Percentiles rank a stretch among this genome's conserved stretches.
phyloP scores from a whole-genome alignment of 2,888 invertebrate genomes.

The Diarsia rubi region DNA sequence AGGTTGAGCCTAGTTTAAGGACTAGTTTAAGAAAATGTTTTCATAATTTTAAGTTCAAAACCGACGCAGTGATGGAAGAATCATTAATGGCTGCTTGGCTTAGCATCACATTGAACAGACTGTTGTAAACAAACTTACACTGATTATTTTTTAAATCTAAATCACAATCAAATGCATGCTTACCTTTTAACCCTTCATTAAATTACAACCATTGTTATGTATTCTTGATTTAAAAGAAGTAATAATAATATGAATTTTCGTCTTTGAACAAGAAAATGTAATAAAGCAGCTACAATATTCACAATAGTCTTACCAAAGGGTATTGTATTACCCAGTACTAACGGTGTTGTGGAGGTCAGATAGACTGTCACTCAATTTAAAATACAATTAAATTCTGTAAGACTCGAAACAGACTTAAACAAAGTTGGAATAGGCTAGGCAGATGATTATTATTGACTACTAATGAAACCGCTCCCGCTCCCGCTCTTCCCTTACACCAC shows the following conservation, averaged over 20 bases:
- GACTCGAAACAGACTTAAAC: no score
- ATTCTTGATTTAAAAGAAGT: neutral
- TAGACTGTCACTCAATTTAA: no score
- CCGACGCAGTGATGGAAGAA: neutral
- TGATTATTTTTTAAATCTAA: neutral
- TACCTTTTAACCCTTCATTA: neutral
- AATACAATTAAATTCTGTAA: no score
- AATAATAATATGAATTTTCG: neutral
- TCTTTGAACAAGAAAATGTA: neutral
- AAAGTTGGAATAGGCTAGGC: no score
- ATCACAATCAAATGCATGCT: neutral
- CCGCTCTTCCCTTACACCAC: slow-evolving; percentile 51
- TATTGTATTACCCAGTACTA: no score
- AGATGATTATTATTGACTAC: no score
- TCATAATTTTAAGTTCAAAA: neutral
- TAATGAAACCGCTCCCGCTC: slow-evolving; percentile 15
- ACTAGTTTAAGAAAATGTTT: neutral
- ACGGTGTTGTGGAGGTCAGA: no score
- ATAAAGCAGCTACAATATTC: no score
- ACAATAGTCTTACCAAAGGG: no score
- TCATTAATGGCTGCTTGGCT: neutral
- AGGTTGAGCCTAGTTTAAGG: neutral
- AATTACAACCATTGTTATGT: neutral
- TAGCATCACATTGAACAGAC: neutral
- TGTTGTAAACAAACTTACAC: neutral